Evolutionary conservation across 2,113 vertebrate genomes (phyloP), one percentile per base, ranked within the genome.

Genomic region (Raja brachyura): DNA sequence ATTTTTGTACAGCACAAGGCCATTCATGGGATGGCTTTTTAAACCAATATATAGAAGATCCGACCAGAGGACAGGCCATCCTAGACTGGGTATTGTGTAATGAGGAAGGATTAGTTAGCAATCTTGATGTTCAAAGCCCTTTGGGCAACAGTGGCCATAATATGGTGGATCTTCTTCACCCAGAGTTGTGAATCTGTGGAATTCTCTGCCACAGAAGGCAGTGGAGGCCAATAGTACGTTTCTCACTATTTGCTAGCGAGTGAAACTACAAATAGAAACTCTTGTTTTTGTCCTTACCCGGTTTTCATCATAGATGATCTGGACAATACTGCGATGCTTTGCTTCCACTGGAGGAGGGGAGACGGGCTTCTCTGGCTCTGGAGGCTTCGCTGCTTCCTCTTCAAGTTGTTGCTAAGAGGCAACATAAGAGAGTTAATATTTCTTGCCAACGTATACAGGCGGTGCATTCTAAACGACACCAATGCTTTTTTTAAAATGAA

Each of bases 281-380:
- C 33, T 63, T 66, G 77, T 70, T 79, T 63, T 86, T 68, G 22
- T 33, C 20, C 96, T 96, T 95, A 99, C 99, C 97, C 99, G 96
- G 93, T 99, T 99, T 94, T 99, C 98, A 94, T 99, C 99, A 10
- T 99, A 99, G 96, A 99, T 99, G 93, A 99, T 99, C 95, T 99
- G 99, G 90, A 99, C 99, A 88, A 99, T 98, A 95, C 99, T 99
- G 95, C 99, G 99, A 94, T 99, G 99, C 94, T 99, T 99, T 96
- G 98, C 98, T 93, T 99, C 99, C 96, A 99, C 98, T 0, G 99
- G 99, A 94, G 98, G 98, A 94, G 98, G 99, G 90, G 99, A 99
- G 95, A 98, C 97, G 20, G 99, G 98, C 96, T 97, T 97, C 96
- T 99, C 99, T 0, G 98, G 99, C 97, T 99, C 98, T 18, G 98